Conservation (phyloP, 2,113 vertebrate species). For the Boulengeromyrus knoepffleri region DNA sequence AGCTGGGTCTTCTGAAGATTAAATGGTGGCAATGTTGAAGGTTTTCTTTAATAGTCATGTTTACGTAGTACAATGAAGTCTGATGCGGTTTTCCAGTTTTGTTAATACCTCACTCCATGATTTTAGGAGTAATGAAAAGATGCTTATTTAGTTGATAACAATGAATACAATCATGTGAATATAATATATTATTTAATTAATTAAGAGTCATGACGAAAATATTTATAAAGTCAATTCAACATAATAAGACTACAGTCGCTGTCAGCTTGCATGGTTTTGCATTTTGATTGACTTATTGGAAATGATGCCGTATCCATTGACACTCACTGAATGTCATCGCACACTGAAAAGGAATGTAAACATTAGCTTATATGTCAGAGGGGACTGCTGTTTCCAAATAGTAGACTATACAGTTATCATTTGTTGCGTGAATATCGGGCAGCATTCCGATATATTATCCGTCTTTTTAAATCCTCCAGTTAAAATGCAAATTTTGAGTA, state of each 20-base stretch:
- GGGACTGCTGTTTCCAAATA: neutral
- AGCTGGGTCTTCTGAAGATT: neutral
- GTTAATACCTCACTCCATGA: neutral
- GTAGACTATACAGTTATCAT: neutral
- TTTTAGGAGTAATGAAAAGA: neutral
- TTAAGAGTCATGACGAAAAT: neutral
- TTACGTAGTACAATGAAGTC: neutral
- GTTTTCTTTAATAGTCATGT: neutral
- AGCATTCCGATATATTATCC: neutral
- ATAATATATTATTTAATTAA: neutral
- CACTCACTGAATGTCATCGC: neutral
- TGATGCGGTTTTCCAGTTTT: neutral
- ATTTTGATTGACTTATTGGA: neutral
- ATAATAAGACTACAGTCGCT: neutral
- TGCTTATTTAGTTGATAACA: neutral
- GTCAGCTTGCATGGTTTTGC: neutral
- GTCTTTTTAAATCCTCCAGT: neutral
- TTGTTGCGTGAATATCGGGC: neutral
- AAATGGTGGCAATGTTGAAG: neutral
- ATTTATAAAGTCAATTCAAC: neutral
- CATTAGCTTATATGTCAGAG: neutral
- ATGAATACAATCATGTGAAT: neutral
- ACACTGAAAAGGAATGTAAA: neutral
- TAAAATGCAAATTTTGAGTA: neutral
- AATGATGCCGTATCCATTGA: neutral